Evolutionary conservation across 2,888 invertebrate species (phyloP).

Genomic region (Drosophila imparisetae): DNA sequence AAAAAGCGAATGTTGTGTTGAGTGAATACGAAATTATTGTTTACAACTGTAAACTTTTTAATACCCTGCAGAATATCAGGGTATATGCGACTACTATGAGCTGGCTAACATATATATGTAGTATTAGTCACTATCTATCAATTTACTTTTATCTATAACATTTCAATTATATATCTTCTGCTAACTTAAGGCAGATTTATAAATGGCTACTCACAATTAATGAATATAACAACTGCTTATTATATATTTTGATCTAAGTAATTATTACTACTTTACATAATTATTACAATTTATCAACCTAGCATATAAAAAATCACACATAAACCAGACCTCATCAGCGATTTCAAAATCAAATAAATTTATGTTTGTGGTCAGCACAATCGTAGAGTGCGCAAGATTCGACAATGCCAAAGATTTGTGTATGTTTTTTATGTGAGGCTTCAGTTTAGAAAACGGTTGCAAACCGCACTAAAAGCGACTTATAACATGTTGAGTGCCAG

Average conservation of each 20-base stretch:
- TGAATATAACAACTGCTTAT: not conserved
- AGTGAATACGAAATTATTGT: conserved; percentile 81
- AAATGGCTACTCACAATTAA: not conserved
- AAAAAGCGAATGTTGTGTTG: conserved; percentile 72
- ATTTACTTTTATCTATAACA: not conserved
- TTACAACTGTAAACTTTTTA: conserved; percentile 76
- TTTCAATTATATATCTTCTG: not conserved
- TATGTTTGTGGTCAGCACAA: too few species aligned
- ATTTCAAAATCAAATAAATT: not conserved
- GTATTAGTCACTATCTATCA: not conserved
- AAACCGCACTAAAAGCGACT: conserved; percentile 81
- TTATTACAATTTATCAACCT: not conserved
- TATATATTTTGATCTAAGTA: not conserved
- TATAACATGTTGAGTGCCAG: conserved; percentile 81
- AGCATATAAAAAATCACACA: not conserved
- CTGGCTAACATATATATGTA: not conserved
- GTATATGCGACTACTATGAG: not conserved
- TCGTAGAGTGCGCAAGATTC: conserved; percentile 18
- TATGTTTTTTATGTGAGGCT: conserved; percentile 29
- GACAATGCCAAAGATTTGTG: conserved; percentile 1
- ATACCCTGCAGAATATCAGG: conserved; percentile 27
- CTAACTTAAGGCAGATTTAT: not conserved
- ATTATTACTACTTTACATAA: not conserved
- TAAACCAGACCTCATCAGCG: not conserved
- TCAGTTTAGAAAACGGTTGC: conserved; percentile 72